Base-by-base conservation (phyloP, 1,140 invertebrate genomes). In the Daktulosphaira vitifoliae region DNA sequence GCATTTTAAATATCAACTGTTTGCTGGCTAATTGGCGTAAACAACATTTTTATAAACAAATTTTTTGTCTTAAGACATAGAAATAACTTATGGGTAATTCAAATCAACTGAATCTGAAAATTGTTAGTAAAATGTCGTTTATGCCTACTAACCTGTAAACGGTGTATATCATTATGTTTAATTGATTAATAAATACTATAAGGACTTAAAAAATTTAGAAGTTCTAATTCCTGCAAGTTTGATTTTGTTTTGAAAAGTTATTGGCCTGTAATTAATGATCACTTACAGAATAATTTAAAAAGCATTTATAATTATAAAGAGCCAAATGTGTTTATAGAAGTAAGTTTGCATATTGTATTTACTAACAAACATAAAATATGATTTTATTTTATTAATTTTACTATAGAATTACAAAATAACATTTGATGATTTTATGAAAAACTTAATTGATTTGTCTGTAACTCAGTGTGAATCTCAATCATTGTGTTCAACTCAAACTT, bases 371-470 rank as follows among this genome's bases (percentile, higher is more conserved):
- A n/a, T n/a, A n/a, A n/a, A n/a, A n/a, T n/a, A 33, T 33, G 11
- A 33, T 33, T 33, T 11, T 6, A 33, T 33, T 5, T 33, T 33
- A 33, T 33, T 33, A 33, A 6, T 33, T 33, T 20, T 62, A 15
- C 46, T 62, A 29, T 62, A 62, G 56, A 62, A 62, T 48, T 62
- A 48, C 22, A 62, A 62, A 62, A 42, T 62, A 15, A 62, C 56
- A 22, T 62, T 62, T 48, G 44, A 48, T 44, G 56, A 62, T 20
- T 62, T 62, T 33, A 22, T 22, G 11, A 62, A 62, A 33, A 9
- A 20, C 29, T 62, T 62, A 33, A 33, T 20, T 33, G 11, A 46
- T 20, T 33, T 62, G 29, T 62, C 56, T 33, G 20, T 33, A 0
- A 46, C 42, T 16, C 56, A 62, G 29, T 20, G 44, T 62, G 56